A percentile compares a stretch with the other conserved stretches of the same genome.
phyloP scores from a whole-genome alignment of 2,797 vertebrate genomes.

The Alcedo quadribrachys region DNA sequence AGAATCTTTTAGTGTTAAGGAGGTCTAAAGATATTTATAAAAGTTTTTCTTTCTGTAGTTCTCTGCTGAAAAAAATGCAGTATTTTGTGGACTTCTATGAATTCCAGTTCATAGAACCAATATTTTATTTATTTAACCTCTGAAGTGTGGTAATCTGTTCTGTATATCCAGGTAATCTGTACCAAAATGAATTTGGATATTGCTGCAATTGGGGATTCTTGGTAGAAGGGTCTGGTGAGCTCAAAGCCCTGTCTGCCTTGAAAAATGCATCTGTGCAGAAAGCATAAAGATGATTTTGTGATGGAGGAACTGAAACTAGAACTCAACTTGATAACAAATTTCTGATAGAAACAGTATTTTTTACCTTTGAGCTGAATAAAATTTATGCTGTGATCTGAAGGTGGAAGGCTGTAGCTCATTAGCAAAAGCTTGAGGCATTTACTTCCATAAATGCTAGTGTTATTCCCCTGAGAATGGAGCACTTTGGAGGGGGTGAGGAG shows the following conservation, averaged over 20 bases:
- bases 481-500: not conserved
- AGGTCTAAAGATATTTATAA: not conserved
- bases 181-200: not conserved
- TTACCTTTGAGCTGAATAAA: constrained; percentile 1
- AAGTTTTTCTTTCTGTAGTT: not conserved
- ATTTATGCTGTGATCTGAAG: constrained; percentile 32
- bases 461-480: constrained; percentile 6
- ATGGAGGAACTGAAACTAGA: not conserved
- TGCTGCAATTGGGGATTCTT: not conserved
- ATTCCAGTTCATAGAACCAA: not conserved
- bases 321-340: not conserved
- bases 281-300: not conserved
- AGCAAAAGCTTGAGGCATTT: constrained; percentile 32
- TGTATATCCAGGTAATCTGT: not conserved
- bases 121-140: not conserved
- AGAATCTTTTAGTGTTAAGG: not conserved
- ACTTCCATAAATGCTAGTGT: constrained; percentile 19
- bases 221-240: not conserved
- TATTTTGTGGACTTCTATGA: not conserved
- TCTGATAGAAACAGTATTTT: constrained; percentile 16
- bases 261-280: not conserved
- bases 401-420: constrained; percentile 36
- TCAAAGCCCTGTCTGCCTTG: not conserved
- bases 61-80: not conserved
- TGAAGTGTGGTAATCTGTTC: not conserved